A percentile compares a stretch with the other conserved stretches of the same genome.
Evolutionary conservation across 2,113 vertebrate genomes (phyloP).

Genomic region (Cynoglossus semilaevis): DNA sequence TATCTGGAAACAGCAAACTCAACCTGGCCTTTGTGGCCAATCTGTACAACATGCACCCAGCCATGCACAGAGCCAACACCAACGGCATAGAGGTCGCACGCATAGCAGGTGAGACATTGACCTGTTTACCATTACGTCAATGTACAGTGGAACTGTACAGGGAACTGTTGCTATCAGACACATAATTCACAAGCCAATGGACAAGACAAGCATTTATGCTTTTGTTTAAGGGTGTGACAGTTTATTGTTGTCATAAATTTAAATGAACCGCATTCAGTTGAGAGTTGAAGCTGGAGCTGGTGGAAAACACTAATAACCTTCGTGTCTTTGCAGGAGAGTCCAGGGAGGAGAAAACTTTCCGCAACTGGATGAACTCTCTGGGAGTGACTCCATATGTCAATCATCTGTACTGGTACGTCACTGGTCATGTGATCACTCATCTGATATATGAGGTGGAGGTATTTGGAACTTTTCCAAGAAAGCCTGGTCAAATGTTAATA

Average conservation of each 20-base stretch:
- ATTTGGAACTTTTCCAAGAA: too few relatives aligned
- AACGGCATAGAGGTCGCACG: constrained; percentile 78
- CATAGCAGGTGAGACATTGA: constrained; percentile 84
- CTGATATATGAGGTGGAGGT: too few relatives aligned
- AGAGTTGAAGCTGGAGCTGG: background rate
- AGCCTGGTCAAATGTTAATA: too few relatives aligned
- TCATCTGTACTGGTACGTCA: constrained; percentile 88
- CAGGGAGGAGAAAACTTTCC: constrained; percentile 91
- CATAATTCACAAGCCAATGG: background rate
- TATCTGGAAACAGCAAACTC: constrained; percentile 92
- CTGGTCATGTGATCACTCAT: background rate
- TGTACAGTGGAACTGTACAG: too few relatives aligned
- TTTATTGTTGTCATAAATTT: constrained; percentile 8
- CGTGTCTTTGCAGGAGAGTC: constrained; percentile 82
- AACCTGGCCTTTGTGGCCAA: constrained; percentile 96
- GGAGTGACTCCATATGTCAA: constrained; percentile 90
- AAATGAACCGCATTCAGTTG: background rate
- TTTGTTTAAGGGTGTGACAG: background rate
- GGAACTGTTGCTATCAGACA: background rate
- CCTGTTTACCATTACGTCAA: too few relatives aligned
- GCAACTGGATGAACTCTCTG: constrained; percentile 99
- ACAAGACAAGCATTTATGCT: background rate
- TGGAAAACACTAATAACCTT: background rate
- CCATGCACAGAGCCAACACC: constrained; percentile 75
- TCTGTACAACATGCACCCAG: constrained; percentile 90